phyloP scores from a whole-genome alignment of 2,113 vertebrate genomes.

The Halichoerus grypus region DNA sequence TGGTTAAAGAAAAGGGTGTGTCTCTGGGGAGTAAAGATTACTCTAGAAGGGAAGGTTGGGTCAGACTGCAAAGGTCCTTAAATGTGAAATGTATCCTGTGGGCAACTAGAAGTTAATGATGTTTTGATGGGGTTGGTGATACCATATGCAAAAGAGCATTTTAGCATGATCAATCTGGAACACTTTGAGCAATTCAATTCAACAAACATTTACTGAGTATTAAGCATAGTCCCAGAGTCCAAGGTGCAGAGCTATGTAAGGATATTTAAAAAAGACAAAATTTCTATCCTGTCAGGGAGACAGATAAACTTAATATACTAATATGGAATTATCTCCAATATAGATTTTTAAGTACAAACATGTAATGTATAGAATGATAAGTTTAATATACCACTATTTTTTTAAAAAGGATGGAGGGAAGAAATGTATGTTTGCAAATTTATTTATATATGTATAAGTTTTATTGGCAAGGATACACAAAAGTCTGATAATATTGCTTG shows the following conservation, averaged over 20 bases:
- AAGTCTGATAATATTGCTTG: background rate
- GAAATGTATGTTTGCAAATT: background rate
- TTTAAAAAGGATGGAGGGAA: background rate
- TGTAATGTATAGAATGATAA: background rate
- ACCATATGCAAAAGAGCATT: constrained; percentile 46
- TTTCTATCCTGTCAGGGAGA: background rate
- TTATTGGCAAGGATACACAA: background rate
- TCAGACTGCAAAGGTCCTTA: constrained; percentile 49
- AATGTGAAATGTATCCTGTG: constrained; percentile 9
- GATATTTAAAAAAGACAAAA: background rate
- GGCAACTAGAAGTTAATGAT: constrained; percentile 58
- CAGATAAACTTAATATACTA: background rate
- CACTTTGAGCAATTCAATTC: constrained; percentile 46
- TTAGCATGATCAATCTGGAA: constrained; percentile 50
- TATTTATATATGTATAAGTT: background rate
- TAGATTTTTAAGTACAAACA: background rate
- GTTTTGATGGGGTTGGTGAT: constrained; percentile 27
- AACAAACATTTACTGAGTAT: constrained; percentile 42
- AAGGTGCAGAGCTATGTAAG: background rate
- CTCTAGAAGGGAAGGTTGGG: background rate
- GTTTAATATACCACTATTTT: background rate
- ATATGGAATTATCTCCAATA: background rate
- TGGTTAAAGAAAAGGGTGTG: constrained; percentile 1
- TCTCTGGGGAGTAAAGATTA: constrained; percentile 29
- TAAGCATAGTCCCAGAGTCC: background rate